Evolutionary conservation across 2,797 vertebrate species (phyloP), one percentile per base, ranked within the genome.

Genomic region (Smutsia gigantea): DNA sequence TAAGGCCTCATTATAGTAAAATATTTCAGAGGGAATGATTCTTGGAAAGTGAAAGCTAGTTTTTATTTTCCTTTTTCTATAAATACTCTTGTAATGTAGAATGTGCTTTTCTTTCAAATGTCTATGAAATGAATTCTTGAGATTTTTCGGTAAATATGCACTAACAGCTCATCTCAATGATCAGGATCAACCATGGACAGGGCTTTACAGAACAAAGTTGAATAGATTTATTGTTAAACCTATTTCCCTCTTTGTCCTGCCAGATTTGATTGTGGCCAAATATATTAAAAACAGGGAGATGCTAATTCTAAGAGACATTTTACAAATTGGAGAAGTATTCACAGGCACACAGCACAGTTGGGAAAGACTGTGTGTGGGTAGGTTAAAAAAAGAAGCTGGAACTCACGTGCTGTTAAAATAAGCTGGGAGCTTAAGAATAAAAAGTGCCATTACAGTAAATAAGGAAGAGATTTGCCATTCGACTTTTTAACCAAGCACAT

Each of bases 281-380:
- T 42, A 29, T 71, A 89, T 64, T 83, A 75, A 1, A 46, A 27
- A 93, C 42, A 63, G 37, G 74, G 23, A 88, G 49, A 86, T 63
- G 64, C 25, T 95, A 81, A 97, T 95, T 90, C 75, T 92, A 90
- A 92, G 31, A 75, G 71, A 93, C 15, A 63, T 46, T 90, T 93
- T 93, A 90, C 39, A 96, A 77, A 90, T 71, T 92, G 74, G 25
- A 90, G 83, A 79, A 42, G 15, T 74, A 42, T 42, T 81, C 66
- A 78, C 53, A 82, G n/a, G 49, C 69, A 72, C 53, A 64, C 10
- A 18, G 46, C n/a, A 46, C 6, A 71, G 39, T 17, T 81, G 39
- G n/a, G 37, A 23, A 87, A 81, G 13, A 82, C 0, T 63, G 2
- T 34, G 12, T 64, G 25, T 46, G 17, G 7, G 1, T 46, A 42